Conservation (phyloP, 1,140 invertebrate species). For the Brachionus plicatilis region DNA sequence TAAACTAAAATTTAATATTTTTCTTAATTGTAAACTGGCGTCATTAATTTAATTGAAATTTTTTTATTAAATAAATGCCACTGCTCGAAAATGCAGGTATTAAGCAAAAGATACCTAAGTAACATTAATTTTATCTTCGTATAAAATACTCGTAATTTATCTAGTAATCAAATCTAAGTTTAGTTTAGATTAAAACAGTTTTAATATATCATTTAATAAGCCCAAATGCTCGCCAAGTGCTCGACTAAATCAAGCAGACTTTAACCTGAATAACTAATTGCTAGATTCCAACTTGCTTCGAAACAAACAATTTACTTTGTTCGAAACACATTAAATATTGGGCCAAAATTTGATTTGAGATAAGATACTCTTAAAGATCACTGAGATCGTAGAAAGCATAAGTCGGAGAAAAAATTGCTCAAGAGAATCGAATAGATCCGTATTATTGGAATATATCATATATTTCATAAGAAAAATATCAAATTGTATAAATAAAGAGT, state of each 20-base stretch:
- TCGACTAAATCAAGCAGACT: background rate
- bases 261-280: background rate
- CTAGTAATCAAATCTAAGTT: background rate
- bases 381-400: background rate
- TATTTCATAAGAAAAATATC: background rate
- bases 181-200: slow-evolving; percentile 8
- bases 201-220: background rate
- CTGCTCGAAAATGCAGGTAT: background rate
- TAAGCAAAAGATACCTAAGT: background rate
- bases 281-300: background rate
- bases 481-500: background rate
- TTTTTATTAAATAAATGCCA: background rate
- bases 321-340: background rate
- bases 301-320: background rate
- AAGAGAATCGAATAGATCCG: background rate
- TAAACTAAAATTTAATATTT: too few relatives aligned
- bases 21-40: too few relatives aligned
- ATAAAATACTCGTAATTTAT: background rate
- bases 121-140: background rate
- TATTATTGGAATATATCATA: background rate
- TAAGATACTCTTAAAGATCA: background rate
- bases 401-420: background rate
- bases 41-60: too few relatives aligned
- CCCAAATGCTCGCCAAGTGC: background rate
- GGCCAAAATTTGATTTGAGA: background rate